A percentile compares a stretch with the other conserved stretches of the same genome.
Evolutionary conservation across 2,888 invertebrate species (phyloP).

Genomic region (Melitaea athalia): DNA sequence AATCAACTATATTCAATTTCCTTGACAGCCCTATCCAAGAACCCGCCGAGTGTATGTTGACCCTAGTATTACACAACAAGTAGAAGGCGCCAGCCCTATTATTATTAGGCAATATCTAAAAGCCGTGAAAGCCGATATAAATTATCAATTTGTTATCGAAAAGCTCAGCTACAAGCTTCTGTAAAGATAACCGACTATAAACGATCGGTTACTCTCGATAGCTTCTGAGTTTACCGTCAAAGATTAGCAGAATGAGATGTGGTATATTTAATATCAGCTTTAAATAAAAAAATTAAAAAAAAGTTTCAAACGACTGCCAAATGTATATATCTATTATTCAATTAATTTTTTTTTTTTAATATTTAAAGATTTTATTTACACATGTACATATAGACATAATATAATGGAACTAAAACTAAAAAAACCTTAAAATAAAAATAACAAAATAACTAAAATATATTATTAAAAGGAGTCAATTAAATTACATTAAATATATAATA

Average conservation of each 20-base stretch:
- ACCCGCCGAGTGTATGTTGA: conserved; percentile 2
- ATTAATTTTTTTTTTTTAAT: too few relatives aligned
- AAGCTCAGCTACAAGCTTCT: conserved; percentile 56
- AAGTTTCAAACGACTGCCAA: too few relatives aligned
- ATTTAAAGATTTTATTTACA: too few relatives aligned
- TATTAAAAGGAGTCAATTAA: too few relatives aligned
- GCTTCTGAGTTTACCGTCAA: conserved; percentile 56
- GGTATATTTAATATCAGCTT: neutral
- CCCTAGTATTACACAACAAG: conserved; percentile 23
- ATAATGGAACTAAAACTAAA: too few relatives aligned
- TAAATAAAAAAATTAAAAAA: too few relatives aligned
- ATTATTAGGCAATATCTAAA: conserved; percentile 31
- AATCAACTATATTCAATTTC: neutral
- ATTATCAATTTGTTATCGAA: conserved; percentile 51
- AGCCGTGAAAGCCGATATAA: conserved; percentile 41
- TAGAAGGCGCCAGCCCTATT: conserved; percentile 23
- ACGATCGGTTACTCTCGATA: conserved; percentile 41
- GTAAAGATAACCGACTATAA: conserved; percentile 61
- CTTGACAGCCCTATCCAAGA: neutral
- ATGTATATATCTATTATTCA: too few relatives aligned
- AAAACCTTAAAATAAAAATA: too few relatives aligned
- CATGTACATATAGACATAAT: too few relatives aligned
- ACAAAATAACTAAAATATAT: too few relatives aligned
- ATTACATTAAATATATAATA: too few relatives aligned
- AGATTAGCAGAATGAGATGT: conserved; percentile 46